Base-by-base conservation (phyloP, 1,140 invertebrate genomes). In the Camponotus floridanus region DNA sequence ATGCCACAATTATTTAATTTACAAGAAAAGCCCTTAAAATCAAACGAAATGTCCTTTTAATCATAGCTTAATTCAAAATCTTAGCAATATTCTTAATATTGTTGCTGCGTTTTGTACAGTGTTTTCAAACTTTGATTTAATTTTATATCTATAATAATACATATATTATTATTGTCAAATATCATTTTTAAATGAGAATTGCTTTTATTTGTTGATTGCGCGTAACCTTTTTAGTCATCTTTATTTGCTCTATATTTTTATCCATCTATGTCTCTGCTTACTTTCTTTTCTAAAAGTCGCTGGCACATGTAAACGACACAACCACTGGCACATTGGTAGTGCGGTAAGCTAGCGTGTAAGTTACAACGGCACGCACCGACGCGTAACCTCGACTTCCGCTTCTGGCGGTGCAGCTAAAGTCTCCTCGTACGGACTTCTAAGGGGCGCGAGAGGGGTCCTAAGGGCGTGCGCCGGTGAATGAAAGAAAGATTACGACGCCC, bases 401-500 rank as follows among this genome's bases (percentile, higher is more conserved):
- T 51, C 0, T 42, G 45, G 36, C 39, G 26, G 9, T 39, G 48
- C 59, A 61, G n/a, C 26, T 11, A 51, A n/a, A 42, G 42, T 78
- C 85, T 71, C 36, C 59, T 61, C 26, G 36, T 51, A n/a, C 11
- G 21, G 55, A 59, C n/a, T 86, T 83, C 76, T 51, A 67, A 89
- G 74, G 74, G 89, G 48, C 15, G 31, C 48, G 48, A 51, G 48
- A 21, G 65, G 51, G 68, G 21, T 31, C 39, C 71, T 57, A 51
- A 73, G 59, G 61, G 57, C 61, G 74, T 87, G 88, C 81, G 21
- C 59, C 31, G 9, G 64, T 81, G 86, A 90, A 81, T 86, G 80
- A 68, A 86, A 61, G 42, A 87, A 90, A 90, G 88, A 90, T 90
- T 90, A 90, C 71, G 70, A 57, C 76, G 45, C 59, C 76, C 71